Evolutionary conservation across 2,888 invertebrate genomes (phyloP), one percentile per base, ranked within the genome.

Genomic region (Globia sparganii): DNA sequence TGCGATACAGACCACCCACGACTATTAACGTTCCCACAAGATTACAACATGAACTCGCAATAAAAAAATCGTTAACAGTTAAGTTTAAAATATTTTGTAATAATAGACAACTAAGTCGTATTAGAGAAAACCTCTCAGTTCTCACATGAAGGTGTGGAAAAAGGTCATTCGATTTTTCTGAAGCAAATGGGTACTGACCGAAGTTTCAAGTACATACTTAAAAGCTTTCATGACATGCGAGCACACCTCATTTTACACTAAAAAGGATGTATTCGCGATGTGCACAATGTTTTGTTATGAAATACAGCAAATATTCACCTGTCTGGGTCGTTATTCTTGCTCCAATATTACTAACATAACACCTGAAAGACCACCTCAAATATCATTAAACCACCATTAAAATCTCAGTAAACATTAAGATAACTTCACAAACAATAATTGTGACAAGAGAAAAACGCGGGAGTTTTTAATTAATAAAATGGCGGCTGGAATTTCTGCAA

Each of bases 391-490:
- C n/a, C 70, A 73, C 31, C 73, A 70, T 72, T 89, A 83, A 87
- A 90, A 90, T 88, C 85, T 87, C 84, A 81, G 80, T 86, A 85
- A 87, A 89, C 89, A 90, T 91, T 90, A 91, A 91, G 92, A 92
- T 91, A 92, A 92, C 91, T 92, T 91, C 88, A 83, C 90, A 89
- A 92, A 91, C 91, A 91, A 91, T 94, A 89, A 91, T 87, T 78
- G 83, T 86, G 75, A 65, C 69, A 61, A 75, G 72, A 78, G 69
- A 84, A 81, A 82, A 72, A 71, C 70, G 72, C 84, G 86, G 84
- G 88, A 88, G 89, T 91, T 94, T 95, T 95, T 95, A 95, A 95
- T 96, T 95, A 95, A 95, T 94, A 94, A 95, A 95, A 95, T 94
- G 94, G 94, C 93, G 90, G 87, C 90, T 91, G 72, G 93, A 93